phyloP scores from a whole-genome alignment of 1,140 invertebrate genomes.

The Ceratina japonica region DNA sequence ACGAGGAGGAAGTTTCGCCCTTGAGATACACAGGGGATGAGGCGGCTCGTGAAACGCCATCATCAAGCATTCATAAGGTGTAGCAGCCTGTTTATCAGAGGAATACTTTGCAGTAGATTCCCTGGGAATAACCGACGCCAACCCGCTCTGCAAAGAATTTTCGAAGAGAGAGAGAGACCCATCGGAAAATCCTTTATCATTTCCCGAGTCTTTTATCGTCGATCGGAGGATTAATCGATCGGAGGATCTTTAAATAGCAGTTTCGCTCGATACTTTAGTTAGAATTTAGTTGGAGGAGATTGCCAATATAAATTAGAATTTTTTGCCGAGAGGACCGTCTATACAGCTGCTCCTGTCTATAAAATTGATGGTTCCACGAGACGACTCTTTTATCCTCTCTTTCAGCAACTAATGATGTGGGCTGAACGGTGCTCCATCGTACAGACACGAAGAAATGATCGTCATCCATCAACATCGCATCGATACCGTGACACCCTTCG shows the following conservation, averaged over 20 bases:
- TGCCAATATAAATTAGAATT: neutral
- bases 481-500: constrained; percentile 26
- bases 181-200: neutral
- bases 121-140: neutral
- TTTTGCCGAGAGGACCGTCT: neutral
- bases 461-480: constrained; percentile 52
- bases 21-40: constrained; percentile 33
- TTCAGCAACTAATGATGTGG: constrained; percentile 46
- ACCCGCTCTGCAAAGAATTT: neutral
- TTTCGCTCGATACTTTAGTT: no score
- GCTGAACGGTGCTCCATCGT: constrained; percentile 27
- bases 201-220: no score
- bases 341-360: constrained; percentile 21
- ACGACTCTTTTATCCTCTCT: constrained; percentile 40
- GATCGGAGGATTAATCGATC: no score
- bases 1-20: constrained; percentile 22
- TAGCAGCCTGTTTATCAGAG: constrained; percentile 53
- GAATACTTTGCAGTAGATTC: constrained; percentile 20
- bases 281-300: no score
- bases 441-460: constrained; percentile 23
- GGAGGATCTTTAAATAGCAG: neutral
- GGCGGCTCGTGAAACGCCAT: constrained; percentile 54
- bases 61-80: constrained; percentile 64
- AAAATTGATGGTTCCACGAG: constrained; percentile 43
- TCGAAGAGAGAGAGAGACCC: neutral